phyloP scores from a whole-genome alignment of 2,888 invertebrate genomes.

The Papilio elwesi region DNA sequence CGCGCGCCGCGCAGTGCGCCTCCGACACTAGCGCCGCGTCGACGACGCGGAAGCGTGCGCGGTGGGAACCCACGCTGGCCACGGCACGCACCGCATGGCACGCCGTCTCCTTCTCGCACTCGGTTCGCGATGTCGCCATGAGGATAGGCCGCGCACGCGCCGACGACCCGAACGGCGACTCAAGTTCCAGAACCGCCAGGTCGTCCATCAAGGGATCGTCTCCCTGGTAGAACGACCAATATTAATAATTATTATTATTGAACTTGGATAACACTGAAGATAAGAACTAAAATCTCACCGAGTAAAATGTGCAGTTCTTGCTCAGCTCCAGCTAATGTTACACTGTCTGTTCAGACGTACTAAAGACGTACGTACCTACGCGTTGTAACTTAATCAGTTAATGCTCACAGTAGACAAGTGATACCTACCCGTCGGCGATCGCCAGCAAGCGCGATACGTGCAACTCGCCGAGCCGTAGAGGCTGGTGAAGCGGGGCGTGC shows the following conservation, averaged over 20 bases:
- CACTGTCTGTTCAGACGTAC: neutral
- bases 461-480: constrained; percentile 44
- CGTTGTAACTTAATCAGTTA: too few relatives aligned
- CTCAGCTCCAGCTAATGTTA: too few relatives aligned
- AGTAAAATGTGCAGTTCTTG: too few relatives aligned
- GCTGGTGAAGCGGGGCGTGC: constrained; percentile 43
- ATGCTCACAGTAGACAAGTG: neutral
- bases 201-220: constrained; percentile 49
- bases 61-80: constrained; percentile 33
- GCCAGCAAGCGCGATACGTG: constrained; percentile 44
- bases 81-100: constrained; percentile 60
- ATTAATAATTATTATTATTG: too few relatives aligned
- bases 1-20: constrained; percentile 51
- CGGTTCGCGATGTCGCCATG: constrained; percentile 55
- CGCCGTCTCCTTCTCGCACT: constrained; percentile 48
- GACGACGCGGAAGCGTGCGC: constrained; percentile 49
- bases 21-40: constrained; percentile 43
- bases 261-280: too few relatives aligned
- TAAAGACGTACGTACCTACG: too few relatives aligned
- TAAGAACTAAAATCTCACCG: too few relatives aligned
- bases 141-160: constrained; percentile 61
- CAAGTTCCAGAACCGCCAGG: constrained; percentile 67
- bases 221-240: neutral
- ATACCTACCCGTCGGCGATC: constrained; percentile 32
- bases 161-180: constrained; percentile 57